These are phyloP conservation scores for Cyphomyrus discorhynchus DNA, from an alignment of 2,113 vertebrate species.

Conservation along the genomic window DNA sequence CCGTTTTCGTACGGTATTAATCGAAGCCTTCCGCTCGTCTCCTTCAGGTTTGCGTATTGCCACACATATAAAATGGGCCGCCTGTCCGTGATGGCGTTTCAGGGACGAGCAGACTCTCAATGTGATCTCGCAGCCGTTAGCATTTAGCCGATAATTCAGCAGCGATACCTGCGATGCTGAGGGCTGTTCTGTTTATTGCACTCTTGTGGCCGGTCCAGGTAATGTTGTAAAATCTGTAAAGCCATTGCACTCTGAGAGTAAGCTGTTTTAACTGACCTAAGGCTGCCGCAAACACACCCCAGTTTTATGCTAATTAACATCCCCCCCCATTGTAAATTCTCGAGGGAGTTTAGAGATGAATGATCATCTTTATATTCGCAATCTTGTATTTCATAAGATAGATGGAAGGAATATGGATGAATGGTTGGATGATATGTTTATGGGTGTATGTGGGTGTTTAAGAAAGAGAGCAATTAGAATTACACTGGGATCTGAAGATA, in stretches of 20 bases:
- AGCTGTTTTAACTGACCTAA: neutral
- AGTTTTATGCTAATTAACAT: neutral
- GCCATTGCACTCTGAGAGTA: neutral
- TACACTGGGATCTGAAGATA: neutral
- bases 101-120: neutral
- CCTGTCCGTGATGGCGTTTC: neutral
- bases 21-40: neutral
- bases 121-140: neutral
- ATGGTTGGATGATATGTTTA: neutral
- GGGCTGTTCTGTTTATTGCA: neutral
- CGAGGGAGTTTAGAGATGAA: neutral
- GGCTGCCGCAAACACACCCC: neutral
- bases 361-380: neutral
- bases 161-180: neutral
- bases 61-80: neutral
- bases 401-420: neutral
- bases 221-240: slow-evolving; percentile 10
- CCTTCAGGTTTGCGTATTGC: slow-evolving; percentile 9
- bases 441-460: neutral
- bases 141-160: neutral
- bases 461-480: neutral
- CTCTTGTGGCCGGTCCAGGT: neutral
- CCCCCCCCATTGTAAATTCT: neutral
- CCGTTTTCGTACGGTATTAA: neutral
- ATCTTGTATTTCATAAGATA: neutral